A percentile compares a stretch with the other conserved stretches of the same genome.
These are phyloP conservation scores for Pluvialis apricaria DNA, from an alignment of 2,113 vertebrate genomes.

Conservation along the genomic window DNA sequence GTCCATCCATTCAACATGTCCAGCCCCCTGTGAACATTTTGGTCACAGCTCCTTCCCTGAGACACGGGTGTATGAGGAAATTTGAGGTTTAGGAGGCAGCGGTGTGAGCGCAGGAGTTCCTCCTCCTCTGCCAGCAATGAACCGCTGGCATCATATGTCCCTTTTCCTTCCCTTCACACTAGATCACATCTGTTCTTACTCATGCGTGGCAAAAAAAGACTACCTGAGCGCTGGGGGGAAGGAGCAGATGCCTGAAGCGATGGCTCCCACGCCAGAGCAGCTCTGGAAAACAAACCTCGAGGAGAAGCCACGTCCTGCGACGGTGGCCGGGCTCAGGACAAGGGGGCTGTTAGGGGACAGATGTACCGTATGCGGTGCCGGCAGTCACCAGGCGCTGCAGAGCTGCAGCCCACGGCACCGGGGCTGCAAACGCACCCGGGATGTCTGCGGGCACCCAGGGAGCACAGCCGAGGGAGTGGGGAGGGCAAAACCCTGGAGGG, in stretches of 20 bases:
- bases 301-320: background rate
- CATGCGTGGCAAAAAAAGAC: background rate
- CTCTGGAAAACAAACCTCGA: background rate
- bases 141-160: background rate
- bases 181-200: constrained; percentile 33
- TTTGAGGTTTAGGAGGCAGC: background rate
- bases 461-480: background rate
- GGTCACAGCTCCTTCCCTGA: background rate
- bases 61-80: background rate
- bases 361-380: accelerated
- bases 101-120: background rate
- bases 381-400: background rate
- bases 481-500: background rate
- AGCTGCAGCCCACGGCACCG: background rate
- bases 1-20: background rate
- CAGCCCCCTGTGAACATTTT: background rate
- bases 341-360: background rate
- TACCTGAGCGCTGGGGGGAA: background rate
- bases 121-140: background rate
- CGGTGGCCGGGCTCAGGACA: background rate
- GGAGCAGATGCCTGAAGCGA: accelerated
- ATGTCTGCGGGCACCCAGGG: no score
- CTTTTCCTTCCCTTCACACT: background rate
- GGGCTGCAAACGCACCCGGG: accelerated
- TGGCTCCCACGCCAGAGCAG: background rate